Percentiles rank a stretch among this genome's conserved stretches.
Conservation (phyloP, 92 coral and sea anemone species). For the Palythoa heliodiscus region DNA sequence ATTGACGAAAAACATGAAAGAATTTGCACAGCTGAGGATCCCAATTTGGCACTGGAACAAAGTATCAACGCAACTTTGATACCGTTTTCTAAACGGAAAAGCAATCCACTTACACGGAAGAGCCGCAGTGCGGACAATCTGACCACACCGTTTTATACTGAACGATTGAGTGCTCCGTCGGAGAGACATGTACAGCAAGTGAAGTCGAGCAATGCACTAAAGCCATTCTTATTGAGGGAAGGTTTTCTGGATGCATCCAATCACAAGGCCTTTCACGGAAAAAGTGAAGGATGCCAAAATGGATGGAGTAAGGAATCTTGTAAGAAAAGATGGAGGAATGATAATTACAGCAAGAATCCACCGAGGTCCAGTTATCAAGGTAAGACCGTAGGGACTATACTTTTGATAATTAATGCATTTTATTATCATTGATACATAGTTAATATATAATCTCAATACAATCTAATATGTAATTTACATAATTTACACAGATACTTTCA, state of each 20-base stretch:
- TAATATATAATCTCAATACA: too few relatives aligned
- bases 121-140: conserved; percentile 34
- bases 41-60: background rate
- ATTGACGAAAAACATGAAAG: conserved; percentile 18
- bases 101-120: background rate
- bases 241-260: conserved; percentile 14
- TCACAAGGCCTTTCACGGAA: conserved; percentile 22
- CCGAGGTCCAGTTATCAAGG: conserved; percentile 31
- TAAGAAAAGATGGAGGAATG: background rate
- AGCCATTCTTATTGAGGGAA: conserved; percentile 18
- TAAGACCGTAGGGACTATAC: background rate
- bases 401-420: too few relatives aligned
- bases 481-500: too few relatives aligned
- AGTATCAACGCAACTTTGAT: background rate
- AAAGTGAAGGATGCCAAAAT: conserved; percentile 18
- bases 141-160: background rate
- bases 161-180: background rate
- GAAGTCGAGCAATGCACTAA: background rate
- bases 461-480: too few relatives aligned
- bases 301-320: conserved; percentile 14
- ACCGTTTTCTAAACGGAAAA: background rate
- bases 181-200: background rate
- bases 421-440: too few relatives aligned
- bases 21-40: background rate
- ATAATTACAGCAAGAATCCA: conserved; percentile 23